Evolutionary conservation across 2,113 vertebrate species (phyloP), one percentile per base, ranked within the genome.

Genomic region (Lophochroa leadbeateri): DNA sequence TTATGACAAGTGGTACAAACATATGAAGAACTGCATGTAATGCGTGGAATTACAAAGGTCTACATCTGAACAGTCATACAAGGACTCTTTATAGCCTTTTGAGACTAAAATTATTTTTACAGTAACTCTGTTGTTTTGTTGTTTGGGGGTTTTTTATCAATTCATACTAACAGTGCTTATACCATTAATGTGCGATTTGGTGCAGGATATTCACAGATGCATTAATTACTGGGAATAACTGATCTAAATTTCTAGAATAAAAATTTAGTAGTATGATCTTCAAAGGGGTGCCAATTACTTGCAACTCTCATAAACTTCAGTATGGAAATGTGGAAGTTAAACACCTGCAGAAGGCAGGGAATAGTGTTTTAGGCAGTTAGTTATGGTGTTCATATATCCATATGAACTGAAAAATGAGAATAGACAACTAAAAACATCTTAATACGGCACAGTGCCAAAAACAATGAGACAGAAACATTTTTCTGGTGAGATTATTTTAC

Each of bases 381-480:
- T 64, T 91, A 94, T 13, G 17, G 71, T 86, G 35, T 60, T 90
- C 76, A 29, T 64, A 89, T 53, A 89, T 76, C 52, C 50, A 65
- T 39, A 87, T 57, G 55, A 94, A 95, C 71, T 52, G 47, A 37
- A 53, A 91, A 95, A 96, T 94, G 50, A 92, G 67, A 77, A 82
- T 37, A 82, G 81, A 88, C 78, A 95, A 90, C 69, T 49, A 82
- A 74, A 89, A 87, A 78, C n/a, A 86, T 53, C 81, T 72, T 82
- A 93, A 91, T 80, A 91, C 4, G 67, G 77, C 84, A 82, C 11
- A 60, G 46, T 78, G 88, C 64, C 94, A 96, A 84, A 93, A 92
- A 77, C 94, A 96, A 96, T 83, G 95, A 95, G 68, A 47, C 20
- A 35, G 61, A 93, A 91, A 67, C 33, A 78, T 96, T 97, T 95